A percentile compares a stretch with the other conserved stretches of the same genome.
Evolutionary conservation across 2,888 invertebrate genomes (phyloP).

Genomic region (Drosophila aldrichi): DNA sequence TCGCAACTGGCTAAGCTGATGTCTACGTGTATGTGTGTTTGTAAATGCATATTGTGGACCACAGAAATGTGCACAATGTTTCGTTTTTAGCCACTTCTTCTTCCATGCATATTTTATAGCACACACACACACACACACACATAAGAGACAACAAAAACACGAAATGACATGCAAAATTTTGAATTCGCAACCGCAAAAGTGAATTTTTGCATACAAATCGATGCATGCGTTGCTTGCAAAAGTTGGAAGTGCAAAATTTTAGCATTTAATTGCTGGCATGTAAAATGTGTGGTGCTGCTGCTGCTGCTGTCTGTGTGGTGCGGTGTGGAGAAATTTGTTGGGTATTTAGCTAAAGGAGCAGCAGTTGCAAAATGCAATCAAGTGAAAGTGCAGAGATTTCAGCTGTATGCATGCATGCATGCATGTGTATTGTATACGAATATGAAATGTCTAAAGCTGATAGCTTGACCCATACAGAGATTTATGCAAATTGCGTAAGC

Average conservation of each 20-base stretch:
- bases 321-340: constrained; percentile 27
- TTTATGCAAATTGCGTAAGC: constrained; percentile 70
- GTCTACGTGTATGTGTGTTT: neutral
- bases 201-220: constrained; percentile 57
- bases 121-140: constrained; percentile 16
- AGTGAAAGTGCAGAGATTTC: constrained; percentile 62
- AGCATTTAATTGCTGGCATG: constrained; percentile 64
- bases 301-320: neutral
- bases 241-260: constrained; percentile 54
- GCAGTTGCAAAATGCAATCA: constrained; percentile 55
- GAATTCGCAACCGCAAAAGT: constrained; percentile 46
- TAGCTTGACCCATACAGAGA: constrained; percentile 35
- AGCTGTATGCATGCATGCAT: neutral
- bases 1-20: neutral
- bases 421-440: neutral
- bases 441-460: constrained; percentile 41
- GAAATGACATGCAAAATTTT: constrained; percentile 61
- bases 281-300: constrained; percentile 18
- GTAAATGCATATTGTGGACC: constrained; percentile 15
- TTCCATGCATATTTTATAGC: constrained; percentile 55
- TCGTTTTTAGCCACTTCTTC: constrained; percentile 31
- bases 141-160: constrained; percentile 26
- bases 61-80: constrained; percentile 37
- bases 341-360: constrained; percentile 25
- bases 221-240: constrained; percentile 31